Conservation (phyloP, 2,797 vertebrate genomes). For the Sebastes hubbsi region DNA sequence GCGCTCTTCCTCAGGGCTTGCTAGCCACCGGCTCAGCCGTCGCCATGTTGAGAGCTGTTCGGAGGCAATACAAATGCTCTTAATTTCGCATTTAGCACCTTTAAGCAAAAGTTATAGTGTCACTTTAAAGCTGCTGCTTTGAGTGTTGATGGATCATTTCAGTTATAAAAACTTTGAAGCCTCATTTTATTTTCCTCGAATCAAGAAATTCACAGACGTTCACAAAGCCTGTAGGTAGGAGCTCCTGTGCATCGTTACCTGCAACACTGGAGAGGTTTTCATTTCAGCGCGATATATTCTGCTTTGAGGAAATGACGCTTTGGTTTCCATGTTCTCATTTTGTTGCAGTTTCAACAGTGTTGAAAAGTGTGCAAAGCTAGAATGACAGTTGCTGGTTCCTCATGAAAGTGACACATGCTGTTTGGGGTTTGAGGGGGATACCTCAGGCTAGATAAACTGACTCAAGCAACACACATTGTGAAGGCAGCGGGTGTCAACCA, state of each 20-base stretch:
- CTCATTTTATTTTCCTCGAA: background rate
- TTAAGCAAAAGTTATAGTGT: background rate
- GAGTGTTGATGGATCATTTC: background rate
- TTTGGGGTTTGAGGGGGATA: conserved; percentile 31
- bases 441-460: background rate
- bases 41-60: too few species aligned
- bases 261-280: background rate
- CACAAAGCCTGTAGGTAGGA: background rate
- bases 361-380: background rate
- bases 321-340: conserved; percentile 23
- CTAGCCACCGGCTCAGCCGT: too few species aligned
- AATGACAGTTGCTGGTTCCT: conserved; percentile 32
- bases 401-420: background rate
- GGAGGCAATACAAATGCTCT: too few species aligned
- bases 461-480: background rate
- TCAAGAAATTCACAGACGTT: background rate
- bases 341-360: background rate
- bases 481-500: background rate
- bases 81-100: too few species aligned
- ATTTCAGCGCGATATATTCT: background rate
- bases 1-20: too few species aligned
- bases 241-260: background rate
- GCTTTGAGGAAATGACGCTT: conserved; percentile 26
- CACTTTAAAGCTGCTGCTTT: too few species aligned
- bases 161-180: background rate